Evolutionary conservation across 1,140 invertebrate species (phyloP), one percentile per base, ranked within the genome.

Genomic region (Gryllus bimaculatus): DNA sequence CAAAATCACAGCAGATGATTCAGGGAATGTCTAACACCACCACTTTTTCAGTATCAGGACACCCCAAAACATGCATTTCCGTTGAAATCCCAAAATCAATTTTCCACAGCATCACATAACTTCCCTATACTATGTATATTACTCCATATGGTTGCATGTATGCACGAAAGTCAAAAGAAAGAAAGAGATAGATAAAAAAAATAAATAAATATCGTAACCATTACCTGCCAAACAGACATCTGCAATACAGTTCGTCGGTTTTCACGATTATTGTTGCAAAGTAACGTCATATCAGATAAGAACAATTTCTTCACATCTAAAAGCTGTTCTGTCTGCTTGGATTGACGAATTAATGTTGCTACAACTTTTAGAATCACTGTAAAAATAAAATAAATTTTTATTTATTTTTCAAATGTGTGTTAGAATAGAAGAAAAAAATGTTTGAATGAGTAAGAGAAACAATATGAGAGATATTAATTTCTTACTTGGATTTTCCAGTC

Each of bases 171-270:
- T n/a, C n/a, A n/a, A 39, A 39, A 39, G 26, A 39, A 39, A 39
- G 26, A 39, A 39, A 39, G 26, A 39, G 26, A 39, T 39, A 39
- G 26, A 39, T 39, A 39, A 39, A 39, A 39, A 5, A 2, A 5
- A 39, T 2, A 39, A 39, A 39, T 39, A 39, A 39, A 39, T 39
- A 39, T 39, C 26, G n/a, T 66, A 73, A 77, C 75, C 80, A 89
- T 90, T 83, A 93, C 91, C 87, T 99, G 98, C 98, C 98, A 99
- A 1, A 99, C 98, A 8, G 97, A 99, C 98, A 99, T 99, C 88
- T 99, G 98, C 15, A 99, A 88, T 4, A 99, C 96, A 0, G 96
- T 99, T 81, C 97, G 88, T 77, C 98, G 87, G 87, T 99, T 99
- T 85, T 99, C 98, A 21, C 96, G 89, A 85, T 98, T 99, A 85